These are phyloP conservation scores for Periophthalmus magnuspinnatus DNA, from an alignment of 2,797 vertebrate species.

Conservation along the genomic window DNA sequence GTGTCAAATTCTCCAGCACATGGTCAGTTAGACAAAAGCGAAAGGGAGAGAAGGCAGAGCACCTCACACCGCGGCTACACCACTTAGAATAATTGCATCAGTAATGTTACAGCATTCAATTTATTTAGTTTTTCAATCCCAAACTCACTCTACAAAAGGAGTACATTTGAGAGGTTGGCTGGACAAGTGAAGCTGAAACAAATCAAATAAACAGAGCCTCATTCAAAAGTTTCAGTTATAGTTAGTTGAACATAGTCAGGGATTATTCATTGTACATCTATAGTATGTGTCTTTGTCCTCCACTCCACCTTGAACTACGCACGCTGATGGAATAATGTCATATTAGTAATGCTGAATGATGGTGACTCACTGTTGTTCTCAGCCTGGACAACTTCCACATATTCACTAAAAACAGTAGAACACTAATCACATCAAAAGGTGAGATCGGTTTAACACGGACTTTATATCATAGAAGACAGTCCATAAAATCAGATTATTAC, in stretches of 20 bases:
- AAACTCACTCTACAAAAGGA: not conserved
- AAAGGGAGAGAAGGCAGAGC: not conserved
- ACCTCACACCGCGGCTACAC: not conserved
- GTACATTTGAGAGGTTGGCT: not conserved
- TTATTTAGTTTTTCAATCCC: not conserved
- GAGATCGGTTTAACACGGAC: too few species aligned
- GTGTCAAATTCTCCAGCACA: slow-evolving; percentile 2
- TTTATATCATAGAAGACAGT: too few species aligned
- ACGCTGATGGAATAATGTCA: not conserved
- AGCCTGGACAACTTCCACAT: not conserved
- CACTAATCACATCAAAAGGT: too few species aligned
- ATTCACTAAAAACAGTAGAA: not conserved
- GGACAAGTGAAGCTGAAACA: not conserved
- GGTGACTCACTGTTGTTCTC: slow-evolving; percentile 1
- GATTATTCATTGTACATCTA: too few species aligned
- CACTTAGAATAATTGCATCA: not conserved
- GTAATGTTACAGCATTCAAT: not conserved
- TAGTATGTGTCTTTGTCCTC: not conserved
- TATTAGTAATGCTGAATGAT: slow-evolving; percentile 4
- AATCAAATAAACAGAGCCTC: not conserved
- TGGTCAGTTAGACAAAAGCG: not conserved
- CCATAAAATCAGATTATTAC: too few species aligned
- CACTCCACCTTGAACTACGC: slow-evolving; percentile 10
- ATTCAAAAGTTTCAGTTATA: too few species aligned
- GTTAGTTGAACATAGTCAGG: too few species aligned